phyloP scores from a whole-genome alignment of 1,140 invertebrate genomes.

The Pseudomyrmex concolor region DNA sequence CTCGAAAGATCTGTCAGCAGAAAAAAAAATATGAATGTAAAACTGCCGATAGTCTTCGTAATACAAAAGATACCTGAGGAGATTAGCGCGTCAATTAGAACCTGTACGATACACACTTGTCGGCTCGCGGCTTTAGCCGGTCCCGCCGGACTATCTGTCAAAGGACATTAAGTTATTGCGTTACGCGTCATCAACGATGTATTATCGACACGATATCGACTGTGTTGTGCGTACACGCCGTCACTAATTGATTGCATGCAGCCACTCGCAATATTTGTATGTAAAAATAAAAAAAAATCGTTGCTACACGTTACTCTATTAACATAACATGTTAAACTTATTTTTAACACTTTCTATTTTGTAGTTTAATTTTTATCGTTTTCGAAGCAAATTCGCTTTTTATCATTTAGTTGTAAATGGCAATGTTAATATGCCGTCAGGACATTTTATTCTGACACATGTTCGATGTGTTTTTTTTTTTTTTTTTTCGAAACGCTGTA shows the following conservation, averaged over 20 bases:
- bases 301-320: neutral
- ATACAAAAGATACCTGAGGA: slow-evolving; percentile 58
- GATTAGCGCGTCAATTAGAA: slow-evolving; percentile 83
- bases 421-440: neutral
- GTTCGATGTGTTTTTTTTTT: no score
- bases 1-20: neutral
- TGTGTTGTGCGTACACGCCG: slow-evolving; percentile 26
- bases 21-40: no score
- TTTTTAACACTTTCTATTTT: no score
- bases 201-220: slow-evolving; percentile 49
- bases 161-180: slow-evolving; percentile 78
- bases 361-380: neutral
- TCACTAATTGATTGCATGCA: slow-evolving; percentile 29
- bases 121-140: slow-evolving; percentile 74
- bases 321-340: neutral
- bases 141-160: slow-evolving; percentile 76
- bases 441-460: neutral
- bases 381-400: neutral
- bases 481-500: no score
- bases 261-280: neutral
- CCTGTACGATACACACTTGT: slow-evolving; percentile 80
- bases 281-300: neutral
- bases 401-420: slow-evolving; percentile 3
- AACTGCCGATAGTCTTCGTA: slow-evolving; percentile 42
- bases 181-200: slow-evolving; percentile 77